Base-by-base conservation (phyloP, 1,140 invertebrate genomes). In the Chironomus tepperi region DNA sequence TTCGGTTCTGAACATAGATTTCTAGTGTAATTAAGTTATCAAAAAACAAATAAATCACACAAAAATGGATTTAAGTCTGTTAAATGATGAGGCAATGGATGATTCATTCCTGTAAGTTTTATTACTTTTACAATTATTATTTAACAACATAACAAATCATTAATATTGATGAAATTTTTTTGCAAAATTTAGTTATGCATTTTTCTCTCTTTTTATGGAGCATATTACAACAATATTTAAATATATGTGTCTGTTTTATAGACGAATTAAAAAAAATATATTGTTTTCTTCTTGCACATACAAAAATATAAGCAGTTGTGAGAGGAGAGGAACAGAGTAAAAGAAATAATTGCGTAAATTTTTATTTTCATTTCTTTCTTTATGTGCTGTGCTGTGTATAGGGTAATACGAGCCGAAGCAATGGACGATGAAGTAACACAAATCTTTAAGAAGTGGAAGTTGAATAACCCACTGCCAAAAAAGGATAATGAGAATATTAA, bases 31-130 rank as follows among this genome's bases (percentile, higher is more conserved):
- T 34, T 34, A 34, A 34, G 24, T 34, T 34, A 34, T 34, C 24
- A 34, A n/a, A 57, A 57, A 57, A 47, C 1, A 57, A 57, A 57
- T 12, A 57, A 57, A 34, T 34, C 24, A 12, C 7, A 57, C 47
- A 57, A 57, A 57, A 9, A 70, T 70, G 65, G 65, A 70, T 7
- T 10, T 70, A 70, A 70, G 65, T 70, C 18, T 70, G 18, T 19
- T 70, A 18, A 21, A 70, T 18, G 65, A 19, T 70, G 65, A 70
- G 7, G 65, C 16, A 7, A 70, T 70, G 65, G 65, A 70, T 19
- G 65, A 70, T 70, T 70, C 65, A 70, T 70, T 70, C 18, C 10
- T 70, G 65, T 70, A 70, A 70, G 65, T 70, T 70, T 19, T 21
- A n/a, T n/a, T n/a, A n/a, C n/a, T n/a, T n/a, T n/a, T n/a, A n/a